Conservation (phyloP, 2,797 vertebrate species). For the Paramormyrops hopkinsi region DNA sequence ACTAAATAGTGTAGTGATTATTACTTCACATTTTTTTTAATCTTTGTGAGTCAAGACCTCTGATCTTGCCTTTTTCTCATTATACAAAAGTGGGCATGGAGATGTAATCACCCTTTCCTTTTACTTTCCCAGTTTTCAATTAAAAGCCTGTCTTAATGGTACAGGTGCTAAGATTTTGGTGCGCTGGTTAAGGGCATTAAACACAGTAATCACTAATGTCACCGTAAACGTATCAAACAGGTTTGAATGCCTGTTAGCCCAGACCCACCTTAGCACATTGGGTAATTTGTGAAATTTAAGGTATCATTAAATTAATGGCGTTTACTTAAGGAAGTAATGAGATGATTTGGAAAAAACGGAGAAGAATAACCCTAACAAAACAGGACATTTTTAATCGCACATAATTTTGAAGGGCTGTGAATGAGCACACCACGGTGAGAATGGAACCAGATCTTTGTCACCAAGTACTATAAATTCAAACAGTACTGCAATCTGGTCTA, state of each 20-base stretch:
- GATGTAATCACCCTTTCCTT: neutral
- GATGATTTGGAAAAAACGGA: neutral
- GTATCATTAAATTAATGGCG: neutral
- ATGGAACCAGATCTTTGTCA: neutral
- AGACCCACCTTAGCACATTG: neutral
- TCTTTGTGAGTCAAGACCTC: neutral
- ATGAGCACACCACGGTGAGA: neutral
- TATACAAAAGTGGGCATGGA: neutral
- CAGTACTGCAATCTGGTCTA: neutral
- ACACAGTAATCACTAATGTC: neutral
- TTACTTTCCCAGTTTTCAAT: neutral
- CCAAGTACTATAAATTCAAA: neutral
- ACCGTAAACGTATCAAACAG: neutral
- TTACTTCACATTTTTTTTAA: neutral
- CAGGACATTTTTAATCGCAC: neutral
- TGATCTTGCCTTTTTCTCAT: neutral
- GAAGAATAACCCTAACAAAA: neutral
- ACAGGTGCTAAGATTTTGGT: neutral
- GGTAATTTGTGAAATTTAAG: neutral
- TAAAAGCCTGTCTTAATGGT: constrained; percentile 3
- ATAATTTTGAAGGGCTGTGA: neutral
- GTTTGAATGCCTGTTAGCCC: neutral
- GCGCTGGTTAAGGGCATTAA: neutral
- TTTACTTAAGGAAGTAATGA: neutral
- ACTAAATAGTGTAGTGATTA: neutral